Conservation (phyloP, 2,888 invertebrate species). For the Cataglyphis altisquamis region DNA sequence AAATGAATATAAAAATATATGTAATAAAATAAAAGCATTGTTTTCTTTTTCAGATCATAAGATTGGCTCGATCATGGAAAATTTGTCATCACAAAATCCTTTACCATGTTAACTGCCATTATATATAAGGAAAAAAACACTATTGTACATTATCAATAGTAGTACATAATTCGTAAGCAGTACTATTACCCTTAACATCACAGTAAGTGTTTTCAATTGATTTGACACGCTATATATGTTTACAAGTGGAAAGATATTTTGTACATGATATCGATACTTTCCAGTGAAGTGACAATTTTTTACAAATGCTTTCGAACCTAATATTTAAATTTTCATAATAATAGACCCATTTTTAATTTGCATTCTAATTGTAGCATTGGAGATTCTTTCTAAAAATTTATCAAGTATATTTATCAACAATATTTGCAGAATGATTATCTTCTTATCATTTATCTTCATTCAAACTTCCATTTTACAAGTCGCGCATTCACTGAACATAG, state of each 20-base stretch:
- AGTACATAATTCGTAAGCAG: not conserved
- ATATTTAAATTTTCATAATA: not conserved
- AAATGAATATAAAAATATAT: conserved; percentile 39
- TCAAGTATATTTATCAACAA: not conserved
- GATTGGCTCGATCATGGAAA: conserved; percentile 10
- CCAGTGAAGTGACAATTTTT: not conserved
- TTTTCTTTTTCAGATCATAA: conserved; percentile 34
- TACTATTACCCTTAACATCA: conserved; percentile 8
- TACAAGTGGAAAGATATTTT: not conserved
- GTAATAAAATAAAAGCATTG: not conserved
- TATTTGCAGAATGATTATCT: not conserved
- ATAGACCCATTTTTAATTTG: not conserved
- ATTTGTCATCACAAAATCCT: not conserved
- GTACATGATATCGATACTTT: not conserved
- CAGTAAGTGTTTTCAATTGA: conserved; percentile 16
- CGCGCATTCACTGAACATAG: not conserved
- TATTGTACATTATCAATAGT: not conserved
- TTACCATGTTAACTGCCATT: not conserved
- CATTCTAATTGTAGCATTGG: not conserved
- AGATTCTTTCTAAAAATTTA: conserved; percentile 17
- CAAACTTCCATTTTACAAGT: not conserved
- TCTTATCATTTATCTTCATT: not conserved
- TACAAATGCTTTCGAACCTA: not conserved
- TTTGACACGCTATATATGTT: not conserved
- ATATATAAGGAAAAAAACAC: not conserved